Evolutionary conservation across 2,797 vertebrate genomes (phyloP).

Genomic region (Hypotaenidia okinawae): DNA sequence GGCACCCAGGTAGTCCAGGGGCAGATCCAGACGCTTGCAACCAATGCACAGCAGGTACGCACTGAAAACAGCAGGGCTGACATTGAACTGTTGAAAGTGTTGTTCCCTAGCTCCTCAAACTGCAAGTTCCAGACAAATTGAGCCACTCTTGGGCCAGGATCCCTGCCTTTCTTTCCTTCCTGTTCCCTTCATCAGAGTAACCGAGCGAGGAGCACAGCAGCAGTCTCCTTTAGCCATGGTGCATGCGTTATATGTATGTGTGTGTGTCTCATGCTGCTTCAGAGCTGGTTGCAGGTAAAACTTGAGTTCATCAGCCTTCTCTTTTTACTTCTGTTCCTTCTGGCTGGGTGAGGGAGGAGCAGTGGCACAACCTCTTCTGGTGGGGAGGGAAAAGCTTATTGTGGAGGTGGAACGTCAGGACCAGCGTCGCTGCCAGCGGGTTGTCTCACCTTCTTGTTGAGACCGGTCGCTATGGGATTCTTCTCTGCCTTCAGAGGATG

Average conservation of each 20-base stretch:
- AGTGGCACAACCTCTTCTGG: neutral
- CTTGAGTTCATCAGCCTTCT: neutral
- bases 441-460: constrained; percentile 35
- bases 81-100: neutral
- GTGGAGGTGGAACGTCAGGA: neutral
- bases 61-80: neutral
- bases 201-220: neutral
- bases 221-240: neutral
- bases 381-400: neutral
- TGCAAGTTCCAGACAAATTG: neutral
- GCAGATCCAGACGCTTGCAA: constrained; percentile 95
- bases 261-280: neutral
- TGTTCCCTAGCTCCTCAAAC: neutral
- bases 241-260: neutral
- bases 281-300: constrained; percentile 20
- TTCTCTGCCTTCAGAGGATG: constrained; percentile 35
- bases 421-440: neutral
- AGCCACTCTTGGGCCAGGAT: neutral
- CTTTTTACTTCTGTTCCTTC: constrained; percentile 29
- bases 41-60: constrained; percentile 95
- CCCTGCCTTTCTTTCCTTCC: neutral
- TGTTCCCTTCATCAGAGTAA: neutral
- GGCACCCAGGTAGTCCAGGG: constrained; percentile 98
- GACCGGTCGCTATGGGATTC: constrained; percentile 32
- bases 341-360: constrained; percentile 49